Conservation (phyloP, 2,888 invertebrate species). For the Hydriomena furcata region DNA sequence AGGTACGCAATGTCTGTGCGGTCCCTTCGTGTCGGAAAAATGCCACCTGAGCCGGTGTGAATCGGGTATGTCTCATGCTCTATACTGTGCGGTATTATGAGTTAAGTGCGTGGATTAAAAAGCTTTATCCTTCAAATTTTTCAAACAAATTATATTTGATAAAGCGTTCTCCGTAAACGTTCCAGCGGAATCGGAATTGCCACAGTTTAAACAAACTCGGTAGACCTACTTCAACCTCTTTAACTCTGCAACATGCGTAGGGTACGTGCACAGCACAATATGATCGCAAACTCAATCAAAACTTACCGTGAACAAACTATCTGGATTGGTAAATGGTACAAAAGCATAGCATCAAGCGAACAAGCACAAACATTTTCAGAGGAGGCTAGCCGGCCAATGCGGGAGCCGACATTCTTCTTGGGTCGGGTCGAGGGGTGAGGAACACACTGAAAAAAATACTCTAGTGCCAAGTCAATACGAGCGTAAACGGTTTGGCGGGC, state of each 20-base stretch:
- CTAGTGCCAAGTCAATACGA: conserved; percentile 81
- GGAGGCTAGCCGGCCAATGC: conserved; percentile 80
- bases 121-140: conserved; percentile 18
- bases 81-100: conserved; percentile 55
- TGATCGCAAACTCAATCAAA: conserved; percentile 45
- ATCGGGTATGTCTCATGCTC: conserved; percentile 76
- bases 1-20: conserved; percentile 61
- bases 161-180: conserved; percentile 32
- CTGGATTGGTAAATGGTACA: conserved; percentile 46
- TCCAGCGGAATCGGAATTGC: not conserved
- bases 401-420: conserved; percentile 70
- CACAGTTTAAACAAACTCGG: conserved; percentile 26
- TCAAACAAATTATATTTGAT: no score
- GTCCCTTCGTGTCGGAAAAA: conserved; percentile 43
- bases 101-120: conserved; percentile 50
- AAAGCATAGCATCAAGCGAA: conserved; percentile 75
- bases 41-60: conserved; percentile 77
- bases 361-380: conserved; percentile 80
- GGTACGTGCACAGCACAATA: conserved; percentile 48
- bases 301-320: conserved; percentile 41
- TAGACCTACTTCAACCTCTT: conserved; percentile 17
- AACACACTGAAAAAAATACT: conserved; percentile 83
- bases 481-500: conserved; percentile 73
- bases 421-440: conserved; percentile 85
- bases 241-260: conserved; percentile 43